These are phyloP conservation scores for Pseudomyrmex concolor DNA, from an alignment of 1,140 invertebrate genomes.

Conservation along the genomic window DNA sequence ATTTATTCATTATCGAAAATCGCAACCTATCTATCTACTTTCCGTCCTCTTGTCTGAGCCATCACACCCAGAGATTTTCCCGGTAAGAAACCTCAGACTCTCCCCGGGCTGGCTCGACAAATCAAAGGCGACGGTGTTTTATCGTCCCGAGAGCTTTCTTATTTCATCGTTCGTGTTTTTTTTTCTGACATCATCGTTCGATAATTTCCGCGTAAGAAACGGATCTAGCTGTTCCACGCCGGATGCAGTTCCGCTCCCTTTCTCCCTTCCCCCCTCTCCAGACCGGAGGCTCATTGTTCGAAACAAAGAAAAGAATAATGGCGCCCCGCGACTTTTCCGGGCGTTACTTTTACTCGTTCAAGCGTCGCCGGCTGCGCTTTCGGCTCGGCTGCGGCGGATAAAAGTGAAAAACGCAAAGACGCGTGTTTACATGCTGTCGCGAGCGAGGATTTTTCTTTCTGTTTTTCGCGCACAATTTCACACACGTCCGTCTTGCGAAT, in stretches of 20 bases:
- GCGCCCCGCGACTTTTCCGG: slow-evolving; percentile 49
- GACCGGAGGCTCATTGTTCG: slow-evolving; percentile 60
- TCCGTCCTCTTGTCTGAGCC: slow-evolving; percentile 38
- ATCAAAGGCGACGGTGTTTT: slow-evolving; percentile 56
- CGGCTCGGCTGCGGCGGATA: slow-evolving; percentile 32
- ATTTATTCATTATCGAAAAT: neutral
- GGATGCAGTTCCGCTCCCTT: slow-evolving; percentile 47
- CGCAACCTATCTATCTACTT: neutral
- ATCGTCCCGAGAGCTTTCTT: slow-evolving; percentile 47
- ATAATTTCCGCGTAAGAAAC: slow-evolving; percentile 75
- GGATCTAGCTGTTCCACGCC: slow-evolving; percentile 62
- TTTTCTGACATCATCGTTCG: slow-evolving; percentile 53
- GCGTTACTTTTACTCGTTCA: slow-evolving; percentile 62
- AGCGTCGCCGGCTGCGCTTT: slow-evolving; percentile 40
- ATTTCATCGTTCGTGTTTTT: neutral
- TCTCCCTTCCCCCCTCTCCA: neutral
- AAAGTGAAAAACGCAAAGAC: neutral
- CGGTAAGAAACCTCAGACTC: slow-evolving; percentile 20
- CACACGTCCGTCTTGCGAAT: too few relatives aligned
- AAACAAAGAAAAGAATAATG: slow-evolving; percentile 64
- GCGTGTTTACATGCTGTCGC: slow-evolving; percentile 10
- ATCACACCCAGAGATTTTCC: neutral
- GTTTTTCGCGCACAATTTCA: too few relatives aligned
- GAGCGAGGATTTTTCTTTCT: neutral
- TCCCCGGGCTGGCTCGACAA: slow-evolving; percentile 2